Evolutionary conservation across 2,113 vertebrate genomes (phyloP).

Genomic region (Pseudopipra pipra): DNA sequence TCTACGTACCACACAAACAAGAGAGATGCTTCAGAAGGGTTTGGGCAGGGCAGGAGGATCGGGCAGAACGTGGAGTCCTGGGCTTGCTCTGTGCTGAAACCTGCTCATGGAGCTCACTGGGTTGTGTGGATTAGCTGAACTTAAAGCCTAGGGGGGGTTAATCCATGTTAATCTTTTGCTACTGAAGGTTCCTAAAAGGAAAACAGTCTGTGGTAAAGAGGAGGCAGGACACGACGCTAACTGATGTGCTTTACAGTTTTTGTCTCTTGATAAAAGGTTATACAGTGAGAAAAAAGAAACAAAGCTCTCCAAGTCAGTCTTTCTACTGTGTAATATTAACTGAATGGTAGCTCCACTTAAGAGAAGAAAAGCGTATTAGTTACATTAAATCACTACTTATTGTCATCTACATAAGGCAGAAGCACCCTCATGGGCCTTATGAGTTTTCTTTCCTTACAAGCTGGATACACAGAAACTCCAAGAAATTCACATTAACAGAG

Average conservation of each 20-base stretch:
- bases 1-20: neutral
- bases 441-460: neutral
- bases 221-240: neutral
- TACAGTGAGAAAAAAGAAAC: neutral
- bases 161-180: neutral
- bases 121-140: neutral
- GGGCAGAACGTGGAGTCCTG: neutral
- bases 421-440: neutral
- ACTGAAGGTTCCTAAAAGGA: neutral
- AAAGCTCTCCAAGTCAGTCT: neutral
- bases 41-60: neutral
- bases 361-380: neutral
- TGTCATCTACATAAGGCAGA: conserved; percentile 42
- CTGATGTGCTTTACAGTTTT: neutral
- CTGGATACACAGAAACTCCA: neutral
- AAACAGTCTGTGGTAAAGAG: neutral
- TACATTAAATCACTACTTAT: neutral
- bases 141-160: neutral
- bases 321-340: neutral
- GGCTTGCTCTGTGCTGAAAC: neutral
- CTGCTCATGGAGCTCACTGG: neutral
- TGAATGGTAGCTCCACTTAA: neutral
- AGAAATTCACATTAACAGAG: conserved; percentile 12
- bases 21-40: neutral
- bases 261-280: neutral